Conservation (phyloP, 2,888 invertebrate species). For the Pharmacophagus antenor region DNA sequence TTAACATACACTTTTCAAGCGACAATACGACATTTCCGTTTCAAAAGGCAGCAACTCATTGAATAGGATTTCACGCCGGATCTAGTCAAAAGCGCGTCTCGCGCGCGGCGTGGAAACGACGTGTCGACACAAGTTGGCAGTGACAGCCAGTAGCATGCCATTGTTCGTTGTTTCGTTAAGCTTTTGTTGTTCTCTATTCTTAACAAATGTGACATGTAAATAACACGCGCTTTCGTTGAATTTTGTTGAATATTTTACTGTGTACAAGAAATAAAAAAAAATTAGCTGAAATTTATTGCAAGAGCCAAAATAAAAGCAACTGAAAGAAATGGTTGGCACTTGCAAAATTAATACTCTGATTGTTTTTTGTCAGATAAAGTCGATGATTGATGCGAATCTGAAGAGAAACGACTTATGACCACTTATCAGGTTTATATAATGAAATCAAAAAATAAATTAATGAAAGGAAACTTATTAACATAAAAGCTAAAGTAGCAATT, state of each 20-base stretch:
- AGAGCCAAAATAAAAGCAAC: too few relatives aligned
- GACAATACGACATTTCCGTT: conserved; percentile 15
- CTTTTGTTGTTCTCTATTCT: not conserved
- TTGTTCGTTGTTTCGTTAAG: conserved; percentile 9
- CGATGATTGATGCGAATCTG: too few relatives aligned
- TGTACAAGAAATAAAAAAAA: not conserved
- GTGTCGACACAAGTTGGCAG: conserved; percentile 4
- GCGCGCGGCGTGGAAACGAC: conserved; percentile 14
- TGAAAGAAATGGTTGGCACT: not conserved
- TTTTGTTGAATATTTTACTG: not conserved
- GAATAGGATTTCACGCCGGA: conserved; percentile 23
- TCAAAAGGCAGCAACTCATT: conserved; percentile 15
- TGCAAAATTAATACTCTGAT: not conserved
- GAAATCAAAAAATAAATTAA: too few relatives aligned
- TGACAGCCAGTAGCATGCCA: conserved; percentile 1
- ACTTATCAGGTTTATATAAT: too few relatives aligned
- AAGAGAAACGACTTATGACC: too few relatives aligned
- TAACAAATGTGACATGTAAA: not conserved
- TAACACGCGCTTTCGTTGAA: not conserved
- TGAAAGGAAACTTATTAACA: too few relatives aligned
- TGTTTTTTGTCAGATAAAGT: too few relatives aligned
- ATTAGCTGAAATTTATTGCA: not conserved
- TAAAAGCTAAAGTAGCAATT: too few relatives aligned
- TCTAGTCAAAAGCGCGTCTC: conserved; percentile 11
- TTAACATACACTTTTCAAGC: conserved; percentile 10